Evolutionary conservation across 2,113 vertebrate species (phyloP).

Genomic region (Podarcis cretensis): DNA sequence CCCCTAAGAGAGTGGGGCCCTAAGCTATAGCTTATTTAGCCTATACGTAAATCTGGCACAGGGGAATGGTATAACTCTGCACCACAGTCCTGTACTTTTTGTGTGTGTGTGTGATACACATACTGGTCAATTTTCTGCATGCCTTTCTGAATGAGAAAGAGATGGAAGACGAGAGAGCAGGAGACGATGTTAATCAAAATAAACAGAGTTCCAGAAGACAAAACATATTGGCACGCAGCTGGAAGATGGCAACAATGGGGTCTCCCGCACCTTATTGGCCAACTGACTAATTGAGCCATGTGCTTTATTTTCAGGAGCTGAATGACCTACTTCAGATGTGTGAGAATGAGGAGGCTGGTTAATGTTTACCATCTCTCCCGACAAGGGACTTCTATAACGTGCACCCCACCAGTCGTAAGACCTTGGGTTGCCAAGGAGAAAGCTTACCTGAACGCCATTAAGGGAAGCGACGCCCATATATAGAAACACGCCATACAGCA

Average conservation of each 20-base stretch:
- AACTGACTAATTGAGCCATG: not conserved
- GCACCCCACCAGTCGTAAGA: not conserved
- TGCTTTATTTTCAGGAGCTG: not conserved
- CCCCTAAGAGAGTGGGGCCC: too few relatives aligned
- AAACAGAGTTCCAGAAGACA: not conserved
- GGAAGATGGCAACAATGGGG: not conserved
- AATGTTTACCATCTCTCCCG: not conserved
- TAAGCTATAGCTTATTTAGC: too few relatives aligned
- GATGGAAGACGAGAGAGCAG: not conserved
- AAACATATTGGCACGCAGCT: not conserved
- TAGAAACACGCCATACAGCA: slow-evolving; percentile 85
- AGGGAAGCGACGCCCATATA: slow-evolving; percentile 87
- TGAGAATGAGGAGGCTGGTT: not conserved
- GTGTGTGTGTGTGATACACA: too few relatives aligned
- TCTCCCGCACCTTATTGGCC: not conserved
- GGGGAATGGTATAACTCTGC: too few relatives aligned
- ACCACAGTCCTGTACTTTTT: not conserved
- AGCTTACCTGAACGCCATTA: slow-evolving; percentile 83
- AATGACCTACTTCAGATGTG: not conserved
- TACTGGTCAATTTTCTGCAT: not conserved
- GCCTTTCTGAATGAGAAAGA: slow-evolving; percentile 2
- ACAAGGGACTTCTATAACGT: not conserved
- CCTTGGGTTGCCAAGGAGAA: not conserved
- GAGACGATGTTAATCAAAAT: not conserved
- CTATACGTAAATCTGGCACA: too few relatives aligned